A percentile compares a stretch with the other conserved stretches of the same genome.
Evolutionary conservation across 53 echinoderm and acorn worm genomes (phyloP).

Genomic region (Apostichopus leukothele): DNA sequence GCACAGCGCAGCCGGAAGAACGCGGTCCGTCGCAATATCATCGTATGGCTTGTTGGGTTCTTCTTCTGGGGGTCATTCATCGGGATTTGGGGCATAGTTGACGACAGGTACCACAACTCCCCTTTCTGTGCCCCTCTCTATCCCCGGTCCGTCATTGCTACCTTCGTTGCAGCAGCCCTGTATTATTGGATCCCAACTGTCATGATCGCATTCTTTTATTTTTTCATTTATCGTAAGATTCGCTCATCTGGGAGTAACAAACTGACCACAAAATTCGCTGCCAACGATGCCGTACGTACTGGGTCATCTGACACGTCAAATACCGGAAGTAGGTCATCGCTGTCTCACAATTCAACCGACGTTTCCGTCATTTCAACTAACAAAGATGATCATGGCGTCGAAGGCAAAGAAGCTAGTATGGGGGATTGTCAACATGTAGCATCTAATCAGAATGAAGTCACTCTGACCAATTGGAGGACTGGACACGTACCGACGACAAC

Average conservation of each 20-base stretch:
- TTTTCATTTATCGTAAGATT: conserved; percentile 22
- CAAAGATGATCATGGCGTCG: too few relatives aligned
- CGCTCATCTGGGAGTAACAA: conserved; percentile 11
- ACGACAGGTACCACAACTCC: background rate
- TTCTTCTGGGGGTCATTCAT: conserved; percentile 14
- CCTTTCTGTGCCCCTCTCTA: background rate
- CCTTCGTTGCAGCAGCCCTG: conserved; percentile 3
- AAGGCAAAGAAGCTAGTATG: too few relatives aligned
- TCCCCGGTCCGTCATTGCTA: background rate
- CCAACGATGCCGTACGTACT: too few relatives aligned
- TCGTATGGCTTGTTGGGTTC: background rate
- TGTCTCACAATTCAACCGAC: too few relatives aligned
- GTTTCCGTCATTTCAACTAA: too few relatives aligned
- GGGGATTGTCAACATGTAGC: too few relatives aligned
- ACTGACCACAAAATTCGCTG: background rate
- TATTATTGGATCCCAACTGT: conserved; percentile 10
- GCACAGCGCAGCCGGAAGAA: conserved; percentile 3
- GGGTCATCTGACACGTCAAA: too few relatives aligned
- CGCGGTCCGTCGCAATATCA: background rate
- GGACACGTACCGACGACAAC: too few relatives aligned
- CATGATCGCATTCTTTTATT: background rate
- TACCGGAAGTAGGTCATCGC: too few relatives aligned
- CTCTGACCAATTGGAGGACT: too few relatives aligned
- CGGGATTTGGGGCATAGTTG: conserved; percentile 2
- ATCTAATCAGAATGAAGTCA: too few relatives aligned